These are phyloP conservation scores for Cydia strobilella DNA, from an alignment of 1,140 invertebrate species.

Conservation along the genomic window DNA sequence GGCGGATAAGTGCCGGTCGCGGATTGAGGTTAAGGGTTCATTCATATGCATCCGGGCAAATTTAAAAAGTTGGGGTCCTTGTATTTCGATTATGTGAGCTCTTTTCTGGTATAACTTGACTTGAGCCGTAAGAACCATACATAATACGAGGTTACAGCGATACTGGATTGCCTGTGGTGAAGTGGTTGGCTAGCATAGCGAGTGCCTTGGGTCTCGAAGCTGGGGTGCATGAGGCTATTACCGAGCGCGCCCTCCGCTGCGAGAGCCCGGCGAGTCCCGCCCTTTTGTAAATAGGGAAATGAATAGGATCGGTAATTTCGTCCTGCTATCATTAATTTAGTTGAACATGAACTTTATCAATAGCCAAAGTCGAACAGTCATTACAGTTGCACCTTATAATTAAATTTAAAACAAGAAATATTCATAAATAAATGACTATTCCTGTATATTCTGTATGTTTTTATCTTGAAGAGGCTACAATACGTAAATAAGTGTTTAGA, in stretches of 20 bases:
- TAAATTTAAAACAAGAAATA: too few species aligned
- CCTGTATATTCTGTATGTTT: too few species aligned
- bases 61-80: conserved; percentile 5
- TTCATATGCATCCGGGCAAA: conserved; percentile 12
- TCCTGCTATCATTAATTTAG: neutral
- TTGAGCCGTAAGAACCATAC: neutral
- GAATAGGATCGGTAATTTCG: neutral
- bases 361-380: too few species aligned
- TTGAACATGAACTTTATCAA: neutral
- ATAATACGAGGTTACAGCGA: neutral
- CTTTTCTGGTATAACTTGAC: neutral
- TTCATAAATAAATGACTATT: too few species aligned
- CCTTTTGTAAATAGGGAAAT: neutral
- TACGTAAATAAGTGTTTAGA: neutral
- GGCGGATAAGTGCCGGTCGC: conserved; percentile 1
- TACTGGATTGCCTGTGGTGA: neutral
- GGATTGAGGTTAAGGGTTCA: conserved; percentile 15
- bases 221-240: neutral
- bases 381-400: too few species aligned
- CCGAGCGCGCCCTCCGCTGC: neutral
- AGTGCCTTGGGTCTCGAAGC: neutral
- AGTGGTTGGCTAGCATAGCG: neutral
- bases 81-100: neutral
- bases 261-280: neutral
- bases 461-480: too few species aligned